Percentiles rank a stretch among this genome's conserved stretches.
Conservation (phyloP, 2,113 vertebrate genomes). For the Glaucomys volans region DNA sequence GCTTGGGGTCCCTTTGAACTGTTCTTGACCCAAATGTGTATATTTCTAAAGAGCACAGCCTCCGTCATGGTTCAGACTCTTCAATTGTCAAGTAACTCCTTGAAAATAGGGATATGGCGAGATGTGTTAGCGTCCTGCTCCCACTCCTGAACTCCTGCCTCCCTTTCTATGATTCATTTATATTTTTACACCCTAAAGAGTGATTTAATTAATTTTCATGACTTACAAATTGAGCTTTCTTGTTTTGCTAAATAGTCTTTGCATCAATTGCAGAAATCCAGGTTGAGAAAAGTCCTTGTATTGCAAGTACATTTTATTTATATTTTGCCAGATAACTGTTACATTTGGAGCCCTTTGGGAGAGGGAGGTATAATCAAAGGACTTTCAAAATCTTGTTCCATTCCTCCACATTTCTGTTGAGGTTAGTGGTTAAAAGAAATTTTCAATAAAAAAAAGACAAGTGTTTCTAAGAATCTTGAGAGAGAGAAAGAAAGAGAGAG, state of each 20-base stretch:
- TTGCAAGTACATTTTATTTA: conserved; percentile 80
- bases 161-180: conserved; percentile 80
- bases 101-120: conserved; percentile 56
- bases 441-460: background rate
- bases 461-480: conserved; percentile 52
- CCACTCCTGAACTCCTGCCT: conserved; percentile 77
- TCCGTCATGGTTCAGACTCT: background rate
- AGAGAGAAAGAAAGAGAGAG: background rate
- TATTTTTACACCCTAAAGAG: conserved; percentile 83
- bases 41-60: conserved; percentile 64
- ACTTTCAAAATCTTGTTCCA: conserved; percentile 43
- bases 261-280: conserved; percentile 82
- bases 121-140: background rate
- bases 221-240: conserved; percentile 83
- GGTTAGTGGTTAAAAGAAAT: background rate
- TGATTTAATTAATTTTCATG: conserved; percentile 84
- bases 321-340: conserved; percentile 80
- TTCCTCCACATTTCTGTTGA: conserved; percentile 38
- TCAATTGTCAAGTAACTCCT: conserved; percentile 71
- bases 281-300: conserved; percentile 79
- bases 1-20: conserved; percentile 2
- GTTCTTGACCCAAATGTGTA: conserved; percentile 42
- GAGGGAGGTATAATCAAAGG: background rate
- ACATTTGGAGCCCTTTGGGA: conserved; percentile 40
- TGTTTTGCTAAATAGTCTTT: conserved; percentile 83